Evolutionary conservation across 2,113 vertebrate species (phyloP).

Genomic region (Chauna torquata): DNA sequence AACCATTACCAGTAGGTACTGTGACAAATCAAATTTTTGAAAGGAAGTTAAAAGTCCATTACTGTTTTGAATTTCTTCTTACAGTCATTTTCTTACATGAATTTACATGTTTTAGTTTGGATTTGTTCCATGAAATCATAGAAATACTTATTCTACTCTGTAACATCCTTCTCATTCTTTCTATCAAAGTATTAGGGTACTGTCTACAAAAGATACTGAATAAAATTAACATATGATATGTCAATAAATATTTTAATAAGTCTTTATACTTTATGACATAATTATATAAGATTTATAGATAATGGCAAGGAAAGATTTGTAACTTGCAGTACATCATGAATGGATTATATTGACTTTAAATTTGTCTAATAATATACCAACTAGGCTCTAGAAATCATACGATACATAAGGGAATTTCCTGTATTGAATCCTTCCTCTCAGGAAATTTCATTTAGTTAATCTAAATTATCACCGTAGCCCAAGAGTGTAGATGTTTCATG

Average conservation of each 20-base stretch:
- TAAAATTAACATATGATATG: neutral
- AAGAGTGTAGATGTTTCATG: neutral
- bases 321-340: neutral
- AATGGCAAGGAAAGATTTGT: neutral
- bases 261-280: neutral
- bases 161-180: neutral
- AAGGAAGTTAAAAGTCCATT: neutral
- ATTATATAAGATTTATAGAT: neutral
- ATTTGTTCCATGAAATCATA: neutral
- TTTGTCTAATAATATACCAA: neutral
- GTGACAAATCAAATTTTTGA: neutral
- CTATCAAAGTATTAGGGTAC: accelerated
- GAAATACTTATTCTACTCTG: neutral
- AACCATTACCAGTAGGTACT: neutral
- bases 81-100: neutral
- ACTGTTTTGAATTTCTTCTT: neutral
- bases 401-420: neutral
- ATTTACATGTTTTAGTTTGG: neutral
- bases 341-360: neutral
- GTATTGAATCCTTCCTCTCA: neutral
- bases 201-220: neutral
- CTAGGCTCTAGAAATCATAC: neutral
- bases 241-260: neutral
- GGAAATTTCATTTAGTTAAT: neutral
- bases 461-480: neutral